Evolutionary conservation across 2,888 invertebrate species (phyloP), one percentile per base, ranked within the genome.

Genomic region (Cryptus armator): DNA sequence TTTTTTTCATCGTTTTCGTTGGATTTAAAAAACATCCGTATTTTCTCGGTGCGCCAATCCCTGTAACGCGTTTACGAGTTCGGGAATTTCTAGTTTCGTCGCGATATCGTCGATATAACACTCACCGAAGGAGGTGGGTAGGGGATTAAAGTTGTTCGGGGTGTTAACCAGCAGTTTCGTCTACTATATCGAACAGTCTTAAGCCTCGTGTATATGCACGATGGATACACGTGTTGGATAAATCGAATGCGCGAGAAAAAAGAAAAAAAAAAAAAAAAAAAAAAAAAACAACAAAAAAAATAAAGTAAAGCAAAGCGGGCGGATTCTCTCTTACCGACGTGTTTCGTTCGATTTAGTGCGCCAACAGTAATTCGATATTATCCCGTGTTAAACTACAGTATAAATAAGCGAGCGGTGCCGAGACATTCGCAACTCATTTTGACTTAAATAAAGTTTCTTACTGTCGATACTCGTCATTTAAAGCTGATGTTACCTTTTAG

Each of bases 291-390:
- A n/a, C n/a, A n/a, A n/a, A n/a, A n/a, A n/a, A n/a, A n/a, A n/a
- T n/a, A 51, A 67, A 56, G 51, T 7, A 12, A 19, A 37, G 74
- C 12, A 59, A 67, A 43, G 59, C 37, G 29, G 44, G 44, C 67
- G 46, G 67, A 56, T 77, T 56, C 53, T 14, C 77, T 46, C 46
- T 68, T 46, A 56, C 62, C 43, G 64, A 48, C 24, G 56, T 51
- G 19, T 70, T 59, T 74, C 19, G 56, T 64, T 72, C 78, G 78
- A 83, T 83, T 83, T 74, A 78, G 68, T 48, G 62, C 24, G 24
- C 68, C 29, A 51, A 62, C 67, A 14, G 81, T 82, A 82, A 78
- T 83, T 74, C 70, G 44, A 59, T 64, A 72, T 74, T 83, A 64
- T 51, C 32, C 37, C 74, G 51, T 56, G 56, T 72, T 48, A 68